These are phyloP conservation scores for Otus sunia DNA, from an alignment of 2,113 vertebrate genomes.

Conservation along the genomic window DNA sequence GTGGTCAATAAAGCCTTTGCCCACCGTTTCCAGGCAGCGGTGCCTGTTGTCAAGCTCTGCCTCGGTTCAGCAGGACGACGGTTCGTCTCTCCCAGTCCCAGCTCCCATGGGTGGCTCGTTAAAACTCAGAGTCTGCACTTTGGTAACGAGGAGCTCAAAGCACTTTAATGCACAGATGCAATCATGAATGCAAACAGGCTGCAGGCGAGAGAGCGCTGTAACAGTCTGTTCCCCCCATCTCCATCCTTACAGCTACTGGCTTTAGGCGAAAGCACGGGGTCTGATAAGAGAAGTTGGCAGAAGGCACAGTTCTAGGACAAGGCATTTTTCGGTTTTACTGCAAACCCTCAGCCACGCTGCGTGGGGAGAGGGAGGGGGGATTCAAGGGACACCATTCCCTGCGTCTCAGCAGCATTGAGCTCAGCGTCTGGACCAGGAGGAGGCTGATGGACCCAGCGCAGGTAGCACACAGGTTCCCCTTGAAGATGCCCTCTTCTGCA, in stretches of 20 bases:
- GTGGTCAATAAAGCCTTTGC: conserved; percentile 73
- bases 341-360: neutral
- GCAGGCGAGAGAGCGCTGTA: neutral
- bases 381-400: neutral
- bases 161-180: conserved; percentile 42
- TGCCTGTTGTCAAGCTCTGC: conserved; percentile 59
- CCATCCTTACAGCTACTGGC: neutral
- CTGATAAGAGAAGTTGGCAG: conserved; percentile 25
- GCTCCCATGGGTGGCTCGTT: conserved; percentile 33
- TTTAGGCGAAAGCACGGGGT: neutral
- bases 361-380: neutral
- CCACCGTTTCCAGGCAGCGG: conserved; percentile 68
- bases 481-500: neutral
- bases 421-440: neutral
- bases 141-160: conserved; percentile 51
- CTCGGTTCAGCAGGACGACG: neutral
- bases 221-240: neutral
- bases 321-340: neutral
- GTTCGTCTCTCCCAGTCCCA: neutral
- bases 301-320: neutral
- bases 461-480: neutral
- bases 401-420: neutral
- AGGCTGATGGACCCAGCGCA: neutral
- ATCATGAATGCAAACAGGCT: conserved; percentile 56
- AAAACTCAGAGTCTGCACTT: conserved; percentile 44